Evolutionary conservation across 2,888 invertebrate genomes (phyloP), one percentile per base, ranked within the genome.

Genomic region (Drosophila kuntzei): DNA sequence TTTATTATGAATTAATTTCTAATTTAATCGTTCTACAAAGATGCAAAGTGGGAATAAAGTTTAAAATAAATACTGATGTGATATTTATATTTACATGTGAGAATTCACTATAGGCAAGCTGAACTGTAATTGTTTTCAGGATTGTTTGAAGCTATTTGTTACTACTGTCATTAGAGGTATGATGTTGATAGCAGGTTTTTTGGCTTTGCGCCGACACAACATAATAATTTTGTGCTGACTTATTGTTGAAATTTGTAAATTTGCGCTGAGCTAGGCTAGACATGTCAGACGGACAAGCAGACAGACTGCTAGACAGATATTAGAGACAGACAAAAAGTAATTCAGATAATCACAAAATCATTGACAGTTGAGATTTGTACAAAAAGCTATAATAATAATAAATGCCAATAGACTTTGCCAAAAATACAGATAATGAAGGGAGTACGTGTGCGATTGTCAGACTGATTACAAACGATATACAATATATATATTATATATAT

Each of bases 171-270:
- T 37, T 39, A 20, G 25, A 53, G 54, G 18, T 18, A 7, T 5
- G 27, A 27, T 50, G 29, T 39, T 43, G 60, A 14, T 65, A 64
- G 14, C 41, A 58, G 46, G 18, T n/a, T 53, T 64, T 41, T 67
- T 54, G 12, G 20, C 41, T 34, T 41, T 50, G 8, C 62, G 39
- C 54, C 34, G 44, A 43, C 67, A 50, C 39, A 85, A 76, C 85
- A 82, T 69, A 76, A 84, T 84, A 73, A 87, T 87, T 85, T 86
- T 76, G 59, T 75, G 84, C 88, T 83, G 88, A 88, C 80, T 86
- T 88, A 69, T 80, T 85, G 89, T 86, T 85, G 85, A 85, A 85
- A 88, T 88, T 81, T 83, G 76, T 74, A 80, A 88, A 86, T 85
- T 85, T 86, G 44, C 53, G 80, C 80, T 74, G 73, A 80, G 73